Evolutionary conservation across 1,140 invertebrate species (phyloP), one percentile per base, ranked within the genome.

Genomic region (Pentalonia nigronervosa): DNA sequence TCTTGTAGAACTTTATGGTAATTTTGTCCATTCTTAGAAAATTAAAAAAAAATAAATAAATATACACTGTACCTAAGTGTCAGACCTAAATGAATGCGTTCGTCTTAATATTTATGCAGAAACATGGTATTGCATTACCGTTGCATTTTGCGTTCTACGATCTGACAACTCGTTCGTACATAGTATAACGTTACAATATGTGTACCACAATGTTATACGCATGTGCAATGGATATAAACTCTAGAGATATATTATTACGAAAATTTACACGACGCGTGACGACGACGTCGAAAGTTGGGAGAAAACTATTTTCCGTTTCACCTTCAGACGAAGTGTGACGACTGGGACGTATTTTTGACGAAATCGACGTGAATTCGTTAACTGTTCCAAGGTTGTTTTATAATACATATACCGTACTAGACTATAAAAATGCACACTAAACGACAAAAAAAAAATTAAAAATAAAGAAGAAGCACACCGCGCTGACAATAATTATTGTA

Each of bases 301-400:
- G 84, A 86, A 86, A 86, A 47, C 84, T 86, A 30, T 53, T 86
- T 86, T 86, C 45, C 84, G 30, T 86, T 47, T 86, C 84, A 86
- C 45, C 84, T 86, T 47, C 84, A 47, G 45, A 47, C 45, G 23
- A 3, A 45, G 83, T 86, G 83, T 86, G 83, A 86, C 84, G 41
- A 47, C 25, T 14, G 2, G 45, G 45, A 30, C 41, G 23, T 17
- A 30, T n/a, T 86, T 86, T 30, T 20, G 21, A 53, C 45, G 14
- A 47, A 47, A 86, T n/a, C 45, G 45, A 14, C 45, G 41, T 47
- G 41, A 86, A 86, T 86, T 86, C 45, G 4, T 47, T 41, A 86
- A 86, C 45, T 11, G 84, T 86, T 47, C 41, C 45, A 86, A 86
- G 84, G 84, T 86, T 86, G 30, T 17, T 20, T 41, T 41, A 30